Evolutionary conservation across 2,888 invertebrate species (phyloP).

Genomic region (Tubulanus polymorphus): DNA sequence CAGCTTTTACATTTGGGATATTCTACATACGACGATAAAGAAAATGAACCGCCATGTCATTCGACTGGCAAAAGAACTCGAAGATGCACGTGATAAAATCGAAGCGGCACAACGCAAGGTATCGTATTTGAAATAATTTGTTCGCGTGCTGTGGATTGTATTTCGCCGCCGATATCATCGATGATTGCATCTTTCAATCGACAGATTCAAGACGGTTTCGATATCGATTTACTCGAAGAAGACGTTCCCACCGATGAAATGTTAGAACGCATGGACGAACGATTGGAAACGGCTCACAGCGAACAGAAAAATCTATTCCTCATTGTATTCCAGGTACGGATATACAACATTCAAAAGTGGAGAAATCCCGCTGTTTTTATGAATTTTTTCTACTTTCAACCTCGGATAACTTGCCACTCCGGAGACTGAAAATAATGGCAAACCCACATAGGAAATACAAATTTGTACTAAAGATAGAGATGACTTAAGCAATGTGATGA

Average conservation of each 20-base stretch:
- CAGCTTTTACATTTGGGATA: slow-evolving; percentile 93
- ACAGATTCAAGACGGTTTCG: slow-evolving; percentile 24
- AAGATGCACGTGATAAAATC: slow-evolving; percentile 80
- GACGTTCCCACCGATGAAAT: slow-evolving; percentile 72
- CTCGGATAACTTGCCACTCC: too few species aligned
- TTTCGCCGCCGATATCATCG: too few species aligned
- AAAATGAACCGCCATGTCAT: slow-evolving; percentile 95
- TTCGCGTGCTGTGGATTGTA: too few species aligned
- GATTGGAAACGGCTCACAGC: slow-evolving; percentile 86
- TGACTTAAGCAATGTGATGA: too few species aligned
- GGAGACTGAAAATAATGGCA: too few species aligned
- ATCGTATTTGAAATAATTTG: not conserved
- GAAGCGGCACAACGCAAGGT: slow-evolving; percentile 56
- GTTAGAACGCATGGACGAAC: slow-evolving; percentile 93
- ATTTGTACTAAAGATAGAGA: too few species aligned
- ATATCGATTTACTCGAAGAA: slow-evolving; percentile 47
- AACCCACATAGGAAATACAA: too few species aligned
- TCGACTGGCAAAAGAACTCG: slow-evolving; percentile 70
- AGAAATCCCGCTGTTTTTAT: too few species aligned
- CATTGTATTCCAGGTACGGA: slow-evolving; percentile 81
- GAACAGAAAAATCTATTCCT: slow-evolving; percentile 95
- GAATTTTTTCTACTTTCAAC: too few species aligned
- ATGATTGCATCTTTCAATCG: too few species aligned
- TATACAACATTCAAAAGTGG: too few species aligned
- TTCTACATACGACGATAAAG: slow-evolving; percentile 88